phyloP scores from a whole-genome alignment of 2,888 invertebrate genomes.

The Cartodere bifasciata region DNA sequence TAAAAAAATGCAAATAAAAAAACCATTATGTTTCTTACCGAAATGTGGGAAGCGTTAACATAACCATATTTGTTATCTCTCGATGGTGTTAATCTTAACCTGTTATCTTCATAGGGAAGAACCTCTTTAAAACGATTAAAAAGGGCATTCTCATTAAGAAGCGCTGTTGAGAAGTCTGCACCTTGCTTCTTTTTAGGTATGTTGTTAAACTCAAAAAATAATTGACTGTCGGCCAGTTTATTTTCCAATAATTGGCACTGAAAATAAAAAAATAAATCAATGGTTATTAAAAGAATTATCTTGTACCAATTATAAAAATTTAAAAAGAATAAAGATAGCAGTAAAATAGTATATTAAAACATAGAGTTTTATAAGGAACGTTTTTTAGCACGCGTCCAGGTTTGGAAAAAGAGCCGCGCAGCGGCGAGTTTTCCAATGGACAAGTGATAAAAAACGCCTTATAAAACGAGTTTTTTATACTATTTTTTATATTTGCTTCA shows the following conservation, averaged over 20 bases:
- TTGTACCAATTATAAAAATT: too few relatives aligned
- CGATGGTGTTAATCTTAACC: constrained; percentile 70
- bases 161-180: constrained; percentile 58
- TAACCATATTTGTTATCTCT: constrained; percentile 79
- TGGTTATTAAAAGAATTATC: too few relatives aligned
- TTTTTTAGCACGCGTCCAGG: too few relatives aligned
- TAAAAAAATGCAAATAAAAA: constrained; percentile 1
- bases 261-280: constrained; percentile 16
- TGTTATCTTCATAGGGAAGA: constrained; percentile 82
- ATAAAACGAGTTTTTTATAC: too few relatives aligned
- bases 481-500: too few relatives aligned
- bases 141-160: constrained; percentile 53
- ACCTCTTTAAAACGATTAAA: constrained; percentile 51
- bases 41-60: constrained; percentile 85
- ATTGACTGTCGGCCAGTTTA: constrained; percentile 58
- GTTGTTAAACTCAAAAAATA: constrained; percentile 76
- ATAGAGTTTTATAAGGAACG: too few relatives aligned
- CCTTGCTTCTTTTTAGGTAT: constrained; percentile 63
- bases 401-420: too few relatives aligned
- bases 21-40: constrained; percentile 51
- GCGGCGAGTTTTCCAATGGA: too few relatives aligned
- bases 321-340: too few relatives aligned
- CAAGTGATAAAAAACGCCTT: too few relatives aligned
- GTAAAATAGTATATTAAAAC: too few relatives aligned
- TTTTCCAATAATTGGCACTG: constrained; percentile 52